Base-by-base conservation (phyloP, 2,113 vertebrate species). In the Zeus faber region DNA sequence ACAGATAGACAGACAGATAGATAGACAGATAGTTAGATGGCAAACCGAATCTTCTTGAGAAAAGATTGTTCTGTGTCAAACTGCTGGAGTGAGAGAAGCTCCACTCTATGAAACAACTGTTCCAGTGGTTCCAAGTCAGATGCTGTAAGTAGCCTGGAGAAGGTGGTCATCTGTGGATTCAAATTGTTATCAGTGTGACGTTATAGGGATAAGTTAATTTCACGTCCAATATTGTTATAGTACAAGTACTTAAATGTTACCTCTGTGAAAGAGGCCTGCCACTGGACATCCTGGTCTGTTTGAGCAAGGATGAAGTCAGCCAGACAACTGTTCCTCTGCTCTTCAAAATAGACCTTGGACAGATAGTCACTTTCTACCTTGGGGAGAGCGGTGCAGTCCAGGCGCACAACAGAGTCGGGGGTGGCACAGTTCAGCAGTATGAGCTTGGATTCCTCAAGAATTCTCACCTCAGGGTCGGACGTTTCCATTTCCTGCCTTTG, bases 51-150 rank as follows among this genome's bases (percentile, higher is more conserved):
- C 62, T 89, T 82, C 81, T 89, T 95, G 53, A 97, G 82, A 74
- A 96, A 98, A 0, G 96, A 94, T 39, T 89, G 83, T 54, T 99
- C 95, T 0, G 93, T 98, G 81, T 99, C 94, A 79, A 97, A 98
- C 80, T 94, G 94, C 62, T 97, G 94, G 48, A 99, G 88, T 0
- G 87, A 94, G 18, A 96, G 84, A 47, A 98, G 65, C 16, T 83
- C 86, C 29, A 88, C 84, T 27, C 53, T 82, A 5, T 66, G 79
- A 31, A 52, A 52, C 4, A 89, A 54, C 47, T 87, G 86, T 0
- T 65, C 67, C 24, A 88, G 75, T 49, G 92, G 71, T 14, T 48
- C 80, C 14, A 82, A 54, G 1, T 98, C 96, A 0, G 77, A 79
- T 5, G 83, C 80, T 5, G 94, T 99, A 26, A 99, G 85, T 58